Conservation (phyloP, 2,888 invertebrate species). For the Mesorhabditis spiculigera region DNA sequence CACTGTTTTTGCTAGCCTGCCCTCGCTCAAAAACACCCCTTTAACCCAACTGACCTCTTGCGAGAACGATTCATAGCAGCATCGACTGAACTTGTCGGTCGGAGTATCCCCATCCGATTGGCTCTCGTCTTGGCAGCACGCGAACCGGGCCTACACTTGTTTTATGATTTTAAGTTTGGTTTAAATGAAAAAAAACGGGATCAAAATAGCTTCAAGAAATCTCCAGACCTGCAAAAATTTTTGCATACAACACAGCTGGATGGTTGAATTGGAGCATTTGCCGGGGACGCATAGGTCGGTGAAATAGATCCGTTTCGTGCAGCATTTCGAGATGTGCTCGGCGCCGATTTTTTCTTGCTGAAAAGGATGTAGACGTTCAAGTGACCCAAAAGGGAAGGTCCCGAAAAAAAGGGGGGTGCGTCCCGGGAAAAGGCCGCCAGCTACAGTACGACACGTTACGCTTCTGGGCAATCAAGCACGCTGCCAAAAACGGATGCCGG, state of each 20-base stretch:
- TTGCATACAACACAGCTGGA: conserved; percentile 56
- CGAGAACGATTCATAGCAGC: conserved; percentile 52
- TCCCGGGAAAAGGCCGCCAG: no score
- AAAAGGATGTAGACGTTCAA: conserved; percentile 12
- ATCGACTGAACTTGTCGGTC: conserved; percentile 53
- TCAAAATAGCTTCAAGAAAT: neutral
- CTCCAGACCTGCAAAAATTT: conserved; percentile 54
- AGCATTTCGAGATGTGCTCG: conserved; percentile 47
- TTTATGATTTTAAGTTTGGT: neutral
- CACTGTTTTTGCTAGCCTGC: no score
- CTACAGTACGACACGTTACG: no score
- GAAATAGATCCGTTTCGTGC: conserved; percentile 50
- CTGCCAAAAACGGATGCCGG: no score
- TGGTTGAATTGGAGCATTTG: conserved; percentile 50
- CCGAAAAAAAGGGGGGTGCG: no score
- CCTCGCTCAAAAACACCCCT: neutral
- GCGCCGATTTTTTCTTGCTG: conserved; percentile 41
- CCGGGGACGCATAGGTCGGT: conserved; percentile 55
- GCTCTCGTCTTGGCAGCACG: conserved; percentile 47
- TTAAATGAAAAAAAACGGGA: conserved; percentile 8
- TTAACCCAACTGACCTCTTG: conserved; percentile 26
- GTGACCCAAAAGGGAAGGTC: neutral
- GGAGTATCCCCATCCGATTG: conserved; percentile 32
- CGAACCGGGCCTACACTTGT: conserved; percentile 36
- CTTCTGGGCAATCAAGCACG: no score